Evolutionary conservation across 2,888 invertebrate species (phyloP).

Genomic region (Trissonchulus sp.): DNA sequence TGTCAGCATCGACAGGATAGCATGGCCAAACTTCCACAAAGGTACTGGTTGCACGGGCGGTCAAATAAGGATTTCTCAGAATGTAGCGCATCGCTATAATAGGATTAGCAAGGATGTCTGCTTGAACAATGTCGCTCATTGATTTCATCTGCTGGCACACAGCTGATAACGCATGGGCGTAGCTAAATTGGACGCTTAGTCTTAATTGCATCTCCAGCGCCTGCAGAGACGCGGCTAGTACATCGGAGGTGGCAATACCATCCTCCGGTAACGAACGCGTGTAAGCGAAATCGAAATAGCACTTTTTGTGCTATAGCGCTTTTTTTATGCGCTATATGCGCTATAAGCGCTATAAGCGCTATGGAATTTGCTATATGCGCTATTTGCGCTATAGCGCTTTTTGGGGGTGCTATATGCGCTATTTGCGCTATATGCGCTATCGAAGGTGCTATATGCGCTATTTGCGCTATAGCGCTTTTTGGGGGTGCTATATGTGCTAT

Average conservation of each 20-base stretch:
- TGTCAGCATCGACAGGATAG: not conserved
- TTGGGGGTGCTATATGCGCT: no score
- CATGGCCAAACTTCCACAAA: slow-evolving; percentile 12
- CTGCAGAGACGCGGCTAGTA: slow-evolving; percentile 19
- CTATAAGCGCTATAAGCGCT: no score
- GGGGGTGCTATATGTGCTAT: no score
- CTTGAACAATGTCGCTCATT: not conserved
- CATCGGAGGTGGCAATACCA: slow-evolving; percentile 19
- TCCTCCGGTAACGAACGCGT: no score
- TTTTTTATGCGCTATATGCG: no score
- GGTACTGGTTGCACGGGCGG: not conserved
- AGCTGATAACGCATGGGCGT: not conserved
- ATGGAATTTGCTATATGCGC: no score
- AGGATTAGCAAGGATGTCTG: not conserved
- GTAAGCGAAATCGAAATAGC: no score
- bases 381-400: no score
- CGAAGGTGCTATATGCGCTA: no score
- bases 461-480: no score
- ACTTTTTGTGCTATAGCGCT: no score
- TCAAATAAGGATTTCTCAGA: not conserved
- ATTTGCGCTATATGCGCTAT: no score
- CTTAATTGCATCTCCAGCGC: slow-evolving; percentile 11
- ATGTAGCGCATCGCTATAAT: not conserved
- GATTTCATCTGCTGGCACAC: not conserved
- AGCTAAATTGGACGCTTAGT: not conserved